Percentiles rank a stretch among this genome's conserved stretches.
Conservation (phyloP, 1,140 invertebrate genomes). For the Argopecten irradians region DNA sequence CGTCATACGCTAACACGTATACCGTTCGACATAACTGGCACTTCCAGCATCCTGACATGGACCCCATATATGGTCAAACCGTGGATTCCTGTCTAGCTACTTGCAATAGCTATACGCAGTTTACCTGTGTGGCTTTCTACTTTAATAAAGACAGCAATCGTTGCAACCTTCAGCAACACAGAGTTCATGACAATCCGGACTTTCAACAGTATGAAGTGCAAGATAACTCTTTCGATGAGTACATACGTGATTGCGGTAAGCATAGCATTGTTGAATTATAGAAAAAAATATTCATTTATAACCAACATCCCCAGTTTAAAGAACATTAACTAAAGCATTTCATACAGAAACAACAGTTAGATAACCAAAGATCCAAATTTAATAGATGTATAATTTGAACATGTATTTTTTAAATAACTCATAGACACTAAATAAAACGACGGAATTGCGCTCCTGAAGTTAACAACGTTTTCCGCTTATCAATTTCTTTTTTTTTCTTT, state of each 20-base stretch:
- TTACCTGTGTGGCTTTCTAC: not conserved
- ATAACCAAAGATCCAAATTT: no score
- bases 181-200: not conserved
- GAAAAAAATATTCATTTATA: no score
- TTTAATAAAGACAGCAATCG: not conserved
- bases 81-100: not conserved
- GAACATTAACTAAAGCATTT: no score
- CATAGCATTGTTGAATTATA: no score
- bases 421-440: no score
- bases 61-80: not conserved
- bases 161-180: not conserved
- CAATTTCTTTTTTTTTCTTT: no score
- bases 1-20: not conserved
- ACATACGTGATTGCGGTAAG: not conserved
- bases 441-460: no score
- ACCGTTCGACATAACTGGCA: not conserved
- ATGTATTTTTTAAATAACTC: no score
- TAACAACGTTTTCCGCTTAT: no score
- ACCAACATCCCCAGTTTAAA: no score
- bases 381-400: no score
- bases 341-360: no score
- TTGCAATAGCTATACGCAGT: not conserved
- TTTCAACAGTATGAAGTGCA: not conserved
- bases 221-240: not conserved
- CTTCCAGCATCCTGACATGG: not conserved